Percentiles rank a stretch among this genome's conserved stretches.
Conservation (phyloP, 2,888 invertebrate genomes). For the Oxyscelio sp. region DNA sequence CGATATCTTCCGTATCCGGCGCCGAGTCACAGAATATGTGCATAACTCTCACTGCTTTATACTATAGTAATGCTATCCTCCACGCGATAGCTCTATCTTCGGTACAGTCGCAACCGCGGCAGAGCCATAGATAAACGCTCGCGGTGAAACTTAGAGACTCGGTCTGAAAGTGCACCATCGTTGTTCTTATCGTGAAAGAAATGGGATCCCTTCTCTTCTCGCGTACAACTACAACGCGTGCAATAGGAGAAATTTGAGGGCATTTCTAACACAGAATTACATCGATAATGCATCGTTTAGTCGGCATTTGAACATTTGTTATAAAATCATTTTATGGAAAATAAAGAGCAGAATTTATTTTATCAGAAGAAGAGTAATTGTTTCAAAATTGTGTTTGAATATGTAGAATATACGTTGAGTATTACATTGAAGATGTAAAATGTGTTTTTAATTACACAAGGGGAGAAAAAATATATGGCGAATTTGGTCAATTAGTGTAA, state of each 20-base stretch:
- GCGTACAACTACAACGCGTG: slow-evolving; percentile 17
- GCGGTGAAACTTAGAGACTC: slow-evolving; percentile 68
- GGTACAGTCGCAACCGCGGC: slow-evolving; percentile 48
- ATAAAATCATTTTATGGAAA: too few species aligned
- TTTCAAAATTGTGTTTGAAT: too few species aligned
- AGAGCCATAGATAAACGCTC: slow-evolving; percentile 55
- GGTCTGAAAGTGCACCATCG: slow-evolving; percentile 64
- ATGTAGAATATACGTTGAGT: too few species aligned
- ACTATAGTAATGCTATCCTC: slow-evolving; percentile 12
- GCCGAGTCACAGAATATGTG: neutral
- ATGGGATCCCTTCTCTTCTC: slow-evolving; percentile 63
- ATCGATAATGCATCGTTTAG: slow-evolving; percentile 18
- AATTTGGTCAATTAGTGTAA: too few species aligned
- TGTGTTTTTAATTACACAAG: too few species aligned
- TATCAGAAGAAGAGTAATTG: too few species aligned
- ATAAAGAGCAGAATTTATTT: too few species aligned
- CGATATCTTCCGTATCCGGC: neutral
- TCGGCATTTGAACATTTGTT: too few species aligned
- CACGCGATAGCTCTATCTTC: slow-evolving; percentile 53
- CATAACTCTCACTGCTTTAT: slow-evolving; percentile 28
- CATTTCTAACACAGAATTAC: slow-evolving; percentile 31
- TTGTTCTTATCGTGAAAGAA: slow-evolving; percentile 65
- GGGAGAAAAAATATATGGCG: too few species aligned
- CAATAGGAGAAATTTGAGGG: slow-evolving; percentile 51
- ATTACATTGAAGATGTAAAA: too few species aligned